Base-by-base conservation (phyloP, 2,113 vertebrate genomes). In the Peromyscus maniculatus region DNA sequence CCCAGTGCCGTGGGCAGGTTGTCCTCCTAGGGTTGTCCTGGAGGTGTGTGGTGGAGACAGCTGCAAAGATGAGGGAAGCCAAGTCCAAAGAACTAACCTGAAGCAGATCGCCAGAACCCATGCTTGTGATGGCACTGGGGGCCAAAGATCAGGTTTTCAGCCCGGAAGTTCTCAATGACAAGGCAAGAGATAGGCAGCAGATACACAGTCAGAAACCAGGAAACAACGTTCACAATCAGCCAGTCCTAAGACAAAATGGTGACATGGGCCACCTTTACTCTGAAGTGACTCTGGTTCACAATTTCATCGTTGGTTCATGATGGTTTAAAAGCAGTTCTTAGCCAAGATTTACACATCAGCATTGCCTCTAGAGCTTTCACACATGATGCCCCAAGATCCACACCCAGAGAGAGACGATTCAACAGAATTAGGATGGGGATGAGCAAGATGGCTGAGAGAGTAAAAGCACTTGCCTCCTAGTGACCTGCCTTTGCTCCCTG, bases 181-280 rank as follows among this genome's bases (percentile, higher is more conserved):
- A 71, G 59, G 28, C 75, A 91, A 84, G 33, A 97, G 95, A 96
- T 82, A 96, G 33, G 55, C 22, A 80, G 49, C 75, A 95, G 89
- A 83, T 87, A 55, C 17, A 28, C 89, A 93, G 16, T 89, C 57
- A 91, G 84, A 96, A 96, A 92, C 77, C 39, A 86, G 69, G 94
- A 94, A 89, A 77, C 82, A 89, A 77, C 82, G 82, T n/a, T 95
- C 59, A 91, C 36, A 28, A 82, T 71, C 71, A 77, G 21, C 66
- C 71, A 77, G 21, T 93, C 84, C 88, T 52, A 91, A 92, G 91
- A 93, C 72, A 95, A 94, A 39, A 96, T 89, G 83, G 91, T 93
- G 91, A 97, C 96, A 87, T 96, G 94, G 92, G 93, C 89, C 72
- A 82, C 82, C 80, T 95, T 96, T 97, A 95, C 92, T 97, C 89